Evolutionary conservation across 2,797 vertebrate species (phyloP).

Genomic region (Acanthiza pusilla): DNA sequence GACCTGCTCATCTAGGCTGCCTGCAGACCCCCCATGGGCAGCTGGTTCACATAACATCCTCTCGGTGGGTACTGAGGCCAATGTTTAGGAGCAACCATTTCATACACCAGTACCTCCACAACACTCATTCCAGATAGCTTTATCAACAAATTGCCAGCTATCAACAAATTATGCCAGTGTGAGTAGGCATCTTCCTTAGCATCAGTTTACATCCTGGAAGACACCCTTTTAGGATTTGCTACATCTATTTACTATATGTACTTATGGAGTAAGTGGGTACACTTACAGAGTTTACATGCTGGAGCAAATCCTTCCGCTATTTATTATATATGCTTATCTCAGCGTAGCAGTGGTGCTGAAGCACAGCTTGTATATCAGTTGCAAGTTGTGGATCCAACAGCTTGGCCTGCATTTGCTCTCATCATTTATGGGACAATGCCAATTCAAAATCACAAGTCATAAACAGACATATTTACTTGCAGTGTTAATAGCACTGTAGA

Average conservation of each 20-base stretch:
- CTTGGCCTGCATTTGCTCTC: neutral
- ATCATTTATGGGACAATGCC: neutral
- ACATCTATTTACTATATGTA: neutral
- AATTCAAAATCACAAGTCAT: constrained; percentile 1
- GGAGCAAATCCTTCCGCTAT: neutral
- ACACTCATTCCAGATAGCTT: neutral
- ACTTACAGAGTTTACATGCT: neutral
- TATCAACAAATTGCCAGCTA: neutral
- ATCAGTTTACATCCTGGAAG: neutral
- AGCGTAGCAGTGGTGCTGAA: neutral
- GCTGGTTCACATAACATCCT: accelerated
- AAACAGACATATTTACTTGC: neutral
- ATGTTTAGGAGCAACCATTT: neutral
- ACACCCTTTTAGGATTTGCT: neutral
- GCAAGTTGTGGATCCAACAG: neutral
- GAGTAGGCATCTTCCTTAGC: neutral
- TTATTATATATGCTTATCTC: neutral
- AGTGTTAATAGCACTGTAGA: neutral
- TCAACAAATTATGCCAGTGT: neutral
- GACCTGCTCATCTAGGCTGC: neutral
- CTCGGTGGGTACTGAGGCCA: neutral
- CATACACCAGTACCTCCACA: accelerated
- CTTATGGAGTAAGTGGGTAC: neutral
- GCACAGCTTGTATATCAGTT: neutral
- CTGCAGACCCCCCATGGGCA: accelerated